Evolutionary conservation across 2,113 vertebrate species (phyloP).

Genomic region (Festucalex cinctus): DNA sequence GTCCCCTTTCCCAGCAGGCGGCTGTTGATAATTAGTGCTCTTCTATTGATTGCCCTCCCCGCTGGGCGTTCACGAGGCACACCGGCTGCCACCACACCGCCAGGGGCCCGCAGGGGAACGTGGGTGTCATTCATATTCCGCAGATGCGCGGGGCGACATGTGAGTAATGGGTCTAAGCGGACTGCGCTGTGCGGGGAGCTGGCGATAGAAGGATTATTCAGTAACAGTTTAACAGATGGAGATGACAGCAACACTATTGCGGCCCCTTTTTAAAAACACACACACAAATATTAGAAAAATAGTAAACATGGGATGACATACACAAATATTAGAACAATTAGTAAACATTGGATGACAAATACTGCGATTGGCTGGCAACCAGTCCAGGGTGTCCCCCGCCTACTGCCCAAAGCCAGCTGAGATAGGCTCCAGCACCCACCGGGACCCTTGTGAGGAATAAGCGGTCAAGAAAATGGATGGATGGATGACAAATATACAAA

Average conservation of each 20-base stretch:
- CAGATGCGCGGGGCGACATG: constrained; percentile 16
- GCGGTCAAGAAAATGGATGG: too few species aligned
- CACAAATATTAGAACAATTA: too few species aligned
- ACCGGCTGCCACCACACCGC: constrained; percentile 41
- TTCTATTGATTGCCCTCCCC: constrained; percentile 48
- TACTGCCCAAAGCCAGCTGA: too few species aligned
- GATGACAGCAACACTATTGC: not conserved
- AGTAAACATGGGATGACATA: too few species aligned
- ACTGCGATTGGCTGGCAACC: too few species aligned
- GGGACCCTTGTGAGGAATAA: too few species aligned
- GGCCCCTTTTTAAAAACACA: not conserved
- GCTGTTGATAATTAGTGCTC: constrained; percentile 62
- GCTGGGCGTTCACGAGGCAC: constrained; percentile 56
- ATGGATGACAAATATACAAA: not conserved
- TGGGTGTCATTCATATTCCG: constrained; percentile 48
- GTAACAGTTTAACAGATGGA: not conserved
- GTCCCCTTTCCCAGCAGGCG: constrained; percentile 48
- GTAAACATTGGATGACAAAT: too few species aligned
- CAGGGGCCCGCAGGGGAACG: constrained; percentile 32
- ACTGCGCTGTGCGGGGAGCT: constrained; percentile 9
- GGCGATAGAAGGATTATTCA: not conserved
- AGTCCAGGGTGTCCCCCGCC: too few species aligned
- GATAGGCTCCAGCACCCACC: too few species aligned
- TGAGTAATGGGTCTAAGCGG: constrained; percentile 31
- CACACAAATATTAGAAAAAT: not conserved